Base-by-base conservation (phyloP, 2,113 vertebrate genomes). In the Indicator indicator region DNA sequence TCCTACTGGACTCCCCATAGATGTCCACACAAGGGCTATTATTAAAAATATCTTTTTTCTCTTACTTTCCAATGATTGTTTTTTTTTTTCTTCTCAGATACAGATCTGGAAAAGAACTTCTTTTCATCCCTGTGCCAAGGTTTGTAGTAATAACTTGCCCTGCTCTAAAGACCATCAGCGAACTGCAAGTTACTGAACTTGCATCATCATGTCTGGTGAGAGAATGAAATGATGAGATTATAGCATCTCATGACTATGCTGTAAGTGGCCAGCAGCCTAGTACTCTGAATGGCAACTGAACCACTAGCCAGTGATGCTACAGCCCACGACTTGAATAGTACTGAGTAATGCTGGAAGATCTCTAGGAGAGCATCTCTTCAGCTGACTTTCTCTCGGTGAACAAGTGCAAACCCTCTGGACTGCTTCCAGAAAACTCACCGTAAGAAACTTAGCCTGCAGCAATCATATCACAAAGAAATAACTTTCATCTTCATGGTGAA, bases 161-260 rank as follows among this genome's bases (percentile, higher is more conserved):
- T 33, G 15, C 69, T 70, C 52, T 79, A 77, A 73, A 88, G 44
- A 26, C 64, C 56, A 88, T 38, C 58, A 74, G 38, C 58, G 83
- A 93, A 91, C 46, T 70, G 38, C 76, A 58, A 52, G 74, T 81
- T 76, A 81, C 69, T 56, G 46, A 86, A 60, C 69, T 80, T 59
- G 33, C 80, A 90, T 69, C 72, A 89, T 59, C 59, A 75, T 52
- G 36, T 11, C 68, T 48, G 33, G 26, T 78, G 58, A 92, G 58
- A 50, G 62, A 89, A 84, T 52, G 71, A 84, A 82, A 44, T 44
- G 0, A 84, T 27, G 73, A 77, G 65, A 81, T 68, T 75, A 70
- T 17, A 81, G 68, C 24, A 40, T 40, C 85, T 80, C 72, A 70
- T 12, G 64, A 71, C 55, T 24, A 56, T 1, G 21, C 2, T 2